Evolutionary conservation across 2,888 invertebrate species (phyloP).

Genomic region (Synergus umbraculus): DNA sequence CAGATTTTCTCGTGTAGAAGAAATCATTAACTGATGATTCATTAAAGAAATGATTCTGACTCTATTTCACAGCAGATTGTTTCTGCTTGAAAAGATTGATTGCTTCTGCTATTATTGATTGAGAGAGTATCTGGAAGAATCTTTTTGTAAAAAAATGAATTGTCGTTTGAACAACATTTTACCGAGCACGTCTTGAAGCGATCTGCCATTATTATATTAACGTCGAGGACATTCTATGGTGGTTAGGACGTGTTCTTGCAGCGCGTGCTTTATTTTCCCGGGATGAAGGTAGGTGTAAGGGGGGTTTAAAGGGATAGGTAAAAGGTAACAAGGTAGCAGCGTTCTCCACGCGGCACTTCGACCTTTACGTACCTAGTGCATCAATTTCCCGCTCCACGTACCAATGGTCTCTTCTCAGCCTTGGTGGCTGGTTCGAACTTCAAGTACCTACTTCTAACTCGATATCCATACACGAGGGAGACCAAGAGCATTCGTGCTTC

Average conservation of each 20-base stretch:
- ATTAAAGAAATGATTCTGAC: no score
- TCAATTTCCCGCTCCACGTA: conserved; percentile 55
- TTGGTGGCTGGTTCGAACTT: conserved; percentile 54
- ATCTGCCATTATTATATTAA: not conserved
- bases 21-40: no score
- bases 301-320: conserved; percentile 40
- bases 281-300: conserved; percentile 38
- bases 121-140: no score
- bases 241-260: conserved; percentile 16
- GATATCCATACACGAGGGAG: conserved; percentile 54
- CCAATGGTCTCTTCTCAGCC: conserved; percentile 45
- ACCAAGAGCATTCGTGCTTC: not conserved
- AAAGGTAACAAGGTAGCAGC: not conserved
- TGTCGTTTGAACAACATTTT: not conserved
- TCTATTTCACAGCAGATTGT: no score
- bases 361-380: conserved; percentile 54
- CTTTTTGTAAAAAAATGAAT: no score
- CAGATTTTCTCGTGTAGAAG: no score
- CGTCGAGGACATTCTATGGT: not conserved
- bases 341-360: conserved; percentile 47
- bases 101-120: no score
- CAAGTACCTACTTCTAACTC: conserved; percentile 59
- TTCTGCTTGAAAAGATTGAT: no score
- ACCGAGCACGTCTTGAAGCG: not conserved
- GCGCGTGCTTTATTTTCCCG: conserved; percentile 52